Base-by-base conservation (phyloP, 2,888 invertebrate species). In the Volucella inflata region DNA sequence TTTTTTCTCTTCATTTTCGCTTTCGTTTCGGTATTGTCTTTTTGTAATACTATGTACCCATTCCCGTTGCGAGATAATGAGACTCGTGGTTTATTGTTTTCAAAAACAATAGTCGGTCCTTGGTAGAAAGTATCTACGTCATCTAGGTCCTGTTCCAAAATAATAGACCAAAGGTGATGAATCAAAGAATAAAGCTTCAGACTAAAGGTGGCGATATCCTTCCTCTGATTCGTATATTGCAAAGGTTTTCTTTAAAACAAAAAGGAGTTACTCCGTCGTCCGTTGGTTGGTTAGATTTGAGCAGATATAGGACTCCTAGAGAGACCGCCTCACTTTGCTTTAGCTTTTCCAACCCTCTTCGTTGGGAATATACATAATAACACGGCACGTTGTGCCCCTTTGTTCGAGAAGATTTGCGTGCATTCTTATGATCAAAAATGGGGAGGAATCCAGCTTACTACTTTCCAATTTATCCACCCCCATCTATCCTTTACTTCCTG, bases 401-500 rank as follows among this genome's bases (percentile, higher is more conserved):
- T 76, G 70, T 70, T 81, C 42, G n/a, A 48, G 21, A 16, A 55
- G 70, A 76, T 57, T 57, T 71, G 57, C 65, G 44, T 80, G 51
- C 67, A 67, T 60, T 48, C 42, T 60, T 50, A 78, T 75, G 75
- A 30, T 44, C 38, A 76, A 44, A 64, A 81, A 53, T 30, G 30
- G 51, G n/a, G 59, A 70, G 64, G 71, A 64, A 81, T 81, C 76
- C 76, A 76, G 65, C 81, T 81, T 76, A 81, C 76, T 76, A 81
- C 81, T 76, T 76, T 76, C 70, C 44, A 30, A 30, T 42, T 40
- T 71, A 42, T 60, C 36, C 46, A 44, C 16, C 44, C 8, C 50
- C 36, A 6, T 9, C 57, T 46, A 11, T 42, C 30, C 30, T 17
- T 51, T 3, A 46, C 48, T 53, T 55, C 11, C 48, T 48, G 51